These are phyloP conservation scores for Drosophila leontia DNA, from an alignment of 1,140 invertebrate genomes.

Conservation along the genomic window DNA sequence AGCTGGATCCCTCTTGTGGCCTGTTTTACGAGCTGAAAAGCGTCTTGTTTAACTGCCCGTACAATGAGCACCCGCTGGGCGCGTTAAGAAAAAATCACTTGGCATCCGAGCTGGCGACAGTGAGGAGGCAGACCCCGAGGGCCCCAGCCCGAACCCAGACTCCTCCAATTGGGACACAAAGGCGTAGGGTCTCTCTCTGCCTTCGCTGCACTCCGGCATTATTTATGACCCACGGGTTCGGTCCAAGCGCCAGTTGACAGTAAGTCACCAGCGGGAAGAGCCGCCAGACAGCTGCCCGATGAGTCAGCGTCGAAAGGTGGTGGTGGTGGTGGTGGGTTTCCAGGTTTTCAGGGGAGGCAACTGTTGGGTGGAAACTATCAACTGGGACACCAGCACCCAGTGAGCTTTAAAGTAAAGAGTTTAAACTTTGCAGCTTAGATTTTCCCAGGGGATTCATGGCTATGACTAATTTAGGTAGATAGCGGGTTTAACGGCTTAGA, in stretches of 20 bases:
- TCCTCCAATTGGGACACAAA: slow-evolving; percentile 15
- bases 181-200: slow-evolving; percentile 10
- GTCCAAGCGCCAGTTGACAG: slow-evolving; percentile 76
- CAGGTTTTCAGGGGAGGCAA: slow-evolving; percentile 24
- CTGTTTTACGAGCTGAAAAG: slow-evolving; percentile 81
- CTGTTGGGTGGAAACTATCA: slow-evolving; percentile 7
- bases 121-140: slow-evolving; percentile 34
- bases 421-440: background rate
- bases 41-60: slow-evolving; percentile 79
- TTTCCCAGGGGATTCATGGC: background rate
- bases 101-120: slow-evolving; percentile 52
- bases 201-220: slow-evolving; percentile 32
- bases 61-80: slow-evolving; percentile 77
- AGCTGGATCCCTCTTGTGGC: slow-evolving; percentile 40
- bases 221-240: slow-evolving; percentile 66
- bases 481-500: background rate
- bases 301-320: slow-evolving; percentile 51
- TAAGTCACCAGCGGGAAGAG: slow-evolving; percentile 40
- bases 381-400: background rate
- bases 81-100: slow-evolving; percentile 78
- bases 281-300: slow-evolving; percentile 55
- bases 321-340: slow-evolving; percentile 49
- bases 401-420: background rate
- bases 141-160: slow-evolving; percentile 1
- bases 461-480: background rate